These are phyloP conservation scores for Bergia sp. DNA, from an alignment of 92 coral and sea anemone species.

Conservation along the genomic window DNA sequence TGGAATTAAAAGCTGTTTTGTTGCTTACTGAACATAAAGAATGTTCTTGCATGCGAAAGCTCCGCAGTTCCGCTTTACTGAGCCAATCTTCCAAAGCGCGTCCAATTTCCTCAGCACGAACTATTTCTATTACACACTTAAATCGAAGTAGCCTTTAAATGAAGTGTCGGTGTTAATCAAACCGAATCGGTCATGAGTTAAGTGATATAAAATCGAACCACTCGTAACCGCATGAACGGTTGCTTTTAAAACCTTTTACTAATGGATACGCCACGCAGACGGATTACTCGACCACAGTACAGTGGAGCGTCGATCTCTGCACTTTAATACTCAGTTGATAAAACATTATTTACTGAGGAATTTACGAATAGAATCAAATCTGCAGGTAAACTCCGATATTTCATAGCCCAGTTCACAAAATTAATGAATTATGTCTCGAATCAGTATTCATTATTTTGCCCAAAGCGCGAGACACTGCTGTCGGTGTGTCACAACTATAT, in stretches of 20 bases:
- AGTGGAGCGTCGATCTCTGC: neutral
- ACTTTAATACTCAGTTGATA: neutral
- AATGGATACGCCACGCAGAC: neutral
- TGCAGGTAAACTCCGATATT: neutral
- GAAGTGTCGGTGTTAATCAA: neutral
- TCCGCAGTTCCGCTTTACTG: neutral
- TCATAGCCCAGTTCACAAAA: neutral
- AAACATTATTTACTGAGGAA: neutral
- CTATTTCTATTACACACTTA: neutral
- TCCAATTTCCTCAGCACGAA: neutral
- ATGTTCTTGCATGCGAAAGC: no score
- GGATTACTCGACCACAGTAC: neutral
- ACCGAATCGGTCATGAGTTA: neutral
- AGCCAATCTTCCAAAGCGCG: neutral
- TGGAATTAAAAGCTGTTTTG: neutral
- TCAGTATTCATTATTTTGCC: neutral
- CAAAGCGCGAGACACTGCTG: neutral
- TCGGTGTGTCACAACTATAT: neutral
- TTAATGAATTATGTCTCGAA: neutral
- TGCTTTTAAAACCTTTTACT: neutral
- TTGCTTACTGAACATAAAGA: neutral
- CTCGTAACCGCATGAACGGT: neutral
- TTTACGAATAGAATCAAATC: neutral
- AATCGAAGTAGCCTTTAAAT: no score
- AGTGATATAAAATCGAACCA: neutral